phyloP scores from a whole-genome alignment of 2,113 vertebrate species.

The Herpetotheres cachinnans region DNA sequence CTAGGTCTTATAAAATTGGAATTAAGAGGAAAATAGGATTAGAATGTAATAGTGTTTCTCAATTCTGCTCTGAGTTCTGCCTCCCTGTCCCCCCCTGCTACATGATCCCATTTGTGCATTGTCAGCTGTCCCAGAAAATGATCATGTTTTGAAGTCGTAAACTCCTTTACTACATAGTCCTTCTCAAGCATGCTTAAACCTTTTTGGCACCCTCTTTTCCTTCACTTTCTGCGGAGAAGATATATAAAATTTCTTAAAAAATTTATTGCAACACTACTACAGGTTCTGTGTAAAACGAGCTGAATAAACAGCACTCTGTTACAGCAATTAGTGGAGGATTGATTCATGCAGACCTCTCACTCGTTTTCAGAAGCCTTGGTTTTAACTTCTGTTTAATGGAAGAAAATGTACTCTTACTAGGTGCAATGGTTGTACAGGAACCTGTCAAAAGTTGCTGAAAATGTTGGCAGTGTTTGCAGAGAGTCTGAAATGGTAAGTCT shows the following conservation, averaged over 20 bases:
- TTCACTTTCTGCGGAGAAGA: accelerated
- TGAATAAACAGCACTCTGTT: not conserved
- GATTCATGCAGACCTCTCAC: not conserved
- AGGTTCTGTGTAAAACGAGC: not conserved
- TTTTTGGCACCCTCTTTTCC: not conserved
- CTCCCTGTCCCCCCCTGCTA: accelerated
- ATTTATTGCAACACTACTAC: not conserved
- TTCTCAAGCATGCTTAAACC: not conserved
- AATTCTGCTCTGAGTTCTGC: not conserved
- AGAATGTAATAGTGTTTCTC: not conserved
- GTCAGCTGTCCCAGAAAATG: not conserved
- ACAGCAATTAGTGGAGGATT: not conserved
- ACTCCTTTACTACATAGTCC: not conserved
- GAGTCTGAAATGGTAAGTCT: not conserved
- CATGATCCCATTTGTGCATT: not conserved
- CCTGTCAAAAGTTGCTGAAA: not conserved
- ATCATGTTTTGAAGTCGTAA: not conserved
- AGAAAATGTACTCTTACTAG: not conserved
- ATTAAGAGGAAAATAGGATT: not conserved
- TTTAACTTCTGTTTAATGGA: not conserved
- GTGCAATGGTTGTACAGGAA: not conserved
- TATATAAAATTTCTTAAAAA: not conserved
- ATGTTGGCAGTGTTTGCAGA: not conserved
- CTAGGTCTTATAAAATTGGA: not conserved
- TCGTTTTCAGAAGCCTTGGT: not conserved